Percentiles rank a stretch among this genome's conserved stretches.
Evolutionary conservation across 2,888 invertebrate genomes (phyloP).

Genomic region (Apoda limacodes): DNA sequence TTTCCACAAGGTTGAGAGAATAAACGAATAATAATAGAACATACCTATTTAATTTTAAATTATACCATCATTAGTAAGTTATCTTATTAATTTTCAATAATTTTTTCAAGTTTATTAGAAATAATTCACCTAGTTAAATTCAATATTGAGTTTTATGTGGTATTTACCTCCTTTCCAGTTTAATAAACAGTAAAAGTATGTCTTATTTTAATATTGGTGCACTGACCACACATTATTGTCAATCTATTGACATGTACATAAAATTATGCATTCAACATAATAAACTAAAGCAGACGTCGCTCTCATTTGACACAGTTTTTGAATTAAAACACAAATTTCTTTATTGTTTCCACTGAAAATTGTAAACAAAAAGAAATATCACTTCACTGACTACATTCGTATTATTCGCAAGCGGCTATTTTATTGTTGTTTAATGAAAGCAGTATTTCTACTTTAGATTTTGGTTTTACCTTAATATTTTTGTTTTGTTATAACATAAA

Average conservation of each 20-base stretch:
- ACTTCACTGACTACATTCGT: too few relatives aligned
- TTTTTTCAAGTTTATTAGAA: too few relatives aligned
- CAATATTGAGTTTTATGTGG: conserved; percentile 25
- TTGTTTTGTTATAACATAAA: too few relatives aligned
- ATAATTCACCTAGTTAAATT: conserved; percentile 11
- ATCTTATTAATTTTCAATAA: too few relatives aligned
- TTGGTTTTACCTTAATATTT: too few relatives aligned
- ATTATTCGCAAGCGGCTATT: too few relatives aligned
- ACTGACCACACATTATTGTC: conserved; percentile 57
- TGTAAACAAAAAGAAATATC: conserved; percentile 46
- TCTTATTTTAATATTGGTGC: conserved; percentile 58
- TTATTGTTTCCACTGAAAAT: conserved; percentile 56
- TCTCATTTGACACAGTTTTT: conserved; percentile 30
- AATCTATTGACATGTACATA: conserved; percentile 18
- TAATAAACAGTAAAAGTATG: conserved; percentile 52
- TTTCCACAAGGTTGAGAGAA: too few relatives aligned
- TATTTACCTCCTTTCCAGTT: conserved; percentile 53
- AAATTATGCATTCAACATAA: conserved; percentile 11
- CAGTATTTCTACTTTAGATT: too few relatives aligned
- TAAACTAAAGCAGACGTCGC: conserved; percentile 15
- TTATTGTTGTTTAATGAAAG: too few relatives aligned
- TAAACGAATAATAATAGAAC: too few relatives aligned
- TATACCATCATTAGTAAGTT: too few relatives aligned
- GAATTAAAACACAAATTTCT: conserved; percentile 50
- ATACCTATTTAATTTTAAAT: too few relatives aligned